Evolutionary conservation across 1,140 invertebrate species (phyloP).

Genomic region (Charaxes varanes): DNA sequence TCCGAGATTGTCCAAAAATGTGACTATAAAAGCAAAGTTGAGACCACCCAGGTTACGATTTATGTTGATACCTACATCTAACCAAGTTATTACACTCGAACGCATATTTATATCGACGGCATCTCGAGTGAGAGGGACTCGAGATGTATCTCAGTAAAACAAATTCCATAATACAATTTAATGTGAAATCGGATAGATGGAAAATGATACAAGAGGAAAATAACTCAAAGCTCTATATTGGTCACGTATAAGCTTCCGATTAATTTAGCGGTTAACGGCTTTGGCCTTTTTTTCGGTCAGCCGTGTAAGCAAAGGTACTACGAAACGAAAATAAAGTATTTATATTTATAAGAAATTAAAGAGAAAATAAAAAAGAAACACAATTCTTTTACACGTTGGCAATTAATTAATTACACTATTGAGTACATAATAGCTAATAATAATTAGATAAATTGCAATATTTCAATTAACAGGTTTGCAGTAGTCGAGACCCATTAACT

Average conservation of each 20-base stretch:
- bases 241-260: constrained; percentile 67
- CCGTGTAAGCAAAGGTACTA: constrained; percentile 35
- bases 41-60: constrained; percentile 6
- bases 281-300: constrained; percentile 21
- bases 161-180: constrained; percentile 15
- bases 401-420: too few species aligned
- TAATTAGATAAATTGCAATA: too few species aligned
- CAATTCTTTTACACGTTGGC: too few species aligned
- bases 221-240: constrained; percentile 62
- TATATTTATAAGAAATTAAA: too few species aligned
- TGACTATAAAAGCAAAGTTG: constrained; percentile 15
- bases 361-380: too few species aligned
- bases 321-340: constrained; percentile 19
- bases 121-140: constrained; percentile 6
- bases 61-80: constrained; percentile 16
- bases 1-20: constrained; percentile 4
- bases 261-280: constrained; percentile 56
- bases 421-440: too few species aligned
- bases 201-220: constrained; percentile 64
- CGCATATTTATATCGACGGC: constrained; percentile 16
- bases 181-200: constrained; percentile 54
- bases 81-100: constrained; percentile 19
- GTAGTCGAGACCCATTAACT: too few species aligned
- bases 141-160: constrained; percentile 13
- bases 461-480: too few species aligned